Evolutionary conservation across 2,113 vertebrate species (phyloP), one percentile per base, ranked within the genome.

Genomic region (Pangasianodon hypophthalmus): DNA sequence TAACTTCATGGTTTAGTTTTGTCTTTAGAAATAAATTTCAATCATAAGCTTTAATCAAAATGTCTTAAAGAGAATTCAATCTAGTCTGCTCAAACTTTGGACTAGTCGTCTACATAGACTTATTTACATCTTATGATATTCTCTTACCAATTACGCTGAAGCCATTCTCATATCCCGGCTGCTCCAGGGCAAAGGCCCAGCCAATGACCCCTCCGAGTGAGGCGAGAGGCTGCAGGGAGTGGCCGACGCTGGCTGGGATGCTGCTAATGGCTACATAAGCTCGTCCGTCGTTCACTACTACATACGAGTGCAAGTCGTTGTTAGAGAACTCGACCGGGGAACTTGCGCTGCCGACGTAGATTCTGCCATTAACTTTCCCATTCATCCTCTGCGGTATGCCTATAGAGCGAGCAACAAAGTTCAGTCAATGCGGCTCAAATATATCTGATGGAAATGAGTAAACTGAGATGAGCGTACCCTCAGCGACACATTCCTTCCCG

Each of bases 151-250:
- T 97, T 92, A 97, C 90, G 80, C 97, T 98, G 95, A 99, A 99
- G 90, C 98, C 98, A 11, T 99, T 99, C 94, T 96, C 96, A 92
- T 96, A 98, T 88, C 96, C 97, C 0, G 97, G 96, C 82, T 98
- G 97, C 91, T 99, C 97, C 92, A 99, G 96, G 4, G 98, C 97
- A 91, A 99, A 99, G 91, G 98, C 97, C 98, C 98, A 99, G 24
- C 98, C 98, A 44, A 99, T 98, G 92, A 97, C 93, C 26, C 97
- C 97, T 19, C 97, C 97, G 0, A 99, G 91, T 9, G 97, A 96
- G 0, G 97, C 95, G 88, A 99, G 96, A 4, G 98, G 97, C 83
- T 97, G 94, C 88, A 99, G 95, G 0, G 98, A 98, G 29, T 97
- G 96, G 0, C 98, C 98, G 0, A 99, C 1, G 3, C 87, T 88